These are phyloP conservation scores for Parnassius glacialis DNA, from an alignment of 2,888 invertebrate genomes.

Conservation along the genomic window DNA sequence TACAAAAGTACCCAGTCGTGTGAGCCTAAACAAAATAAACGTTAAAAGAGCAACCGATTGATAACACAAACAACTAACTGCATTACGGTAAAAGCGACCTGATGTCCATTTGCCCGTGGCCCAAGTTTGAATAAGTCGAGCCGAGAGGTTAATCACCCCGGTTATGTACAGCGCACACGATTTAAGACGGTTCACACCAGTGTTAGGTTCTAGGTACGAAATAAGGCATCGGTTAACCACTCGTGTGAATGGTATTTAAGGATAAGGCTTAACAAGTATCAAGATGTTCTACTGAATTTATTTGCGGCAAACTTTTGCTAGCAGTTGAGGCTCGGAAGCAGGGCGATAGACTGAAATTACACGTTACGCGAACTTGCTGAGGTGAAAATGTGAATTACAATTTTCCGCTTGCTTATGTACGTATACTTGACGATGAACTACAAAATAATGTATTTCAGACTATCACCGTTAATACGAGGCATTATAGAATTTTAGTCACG, in stretches of 20 bases:
- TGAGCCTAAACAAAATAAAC: conserved; percentile 22
- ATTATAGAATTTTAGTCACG: too few species aligned
- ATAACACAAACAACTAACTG: conserved; percentile 27
- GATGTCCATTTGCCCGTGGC: conserved; percentile 27
- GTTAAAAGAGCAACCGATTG: conserved; percentile 15
- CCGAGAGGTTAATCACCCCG: conserved; percentile 24
- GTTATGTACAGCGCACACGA: conserved; percentile 16
- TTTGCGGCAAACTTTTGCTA: too few species aligned
- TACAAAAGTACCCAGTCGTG: conserved; percentile 3
- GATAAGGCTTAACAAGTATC: too few species aligned
- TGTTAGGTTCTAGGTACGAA: neutral
- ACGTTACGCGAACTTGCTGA: too few species aligned
- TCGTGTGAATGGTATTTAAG: neutral
- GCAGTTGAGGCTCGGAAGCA: too few species aligned
- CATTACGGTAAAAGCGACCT: conserved; percentile 28
- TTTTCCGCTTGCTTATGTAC: too few species aligned
- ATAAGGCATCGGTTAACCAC: conserved; percentile 2
- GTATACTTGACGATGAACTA: too few species aligned
- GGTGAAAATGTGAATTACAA: too few species aligned
- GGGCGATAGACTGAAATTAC: too few species aligned
- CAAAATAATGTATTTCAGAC: too few species aligned
- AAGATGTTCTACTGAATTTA: too few species aligned
- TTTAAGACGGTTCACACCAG: conserved; percentile 14
- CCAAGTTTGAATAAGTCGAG: conserved; percentile 25
- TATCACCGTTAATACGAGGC: too few species aligned